Evolutionary conservation across 2,113 vertebrate species (phyloP).

Genomic region (Megaceryle maxima): DNA sequence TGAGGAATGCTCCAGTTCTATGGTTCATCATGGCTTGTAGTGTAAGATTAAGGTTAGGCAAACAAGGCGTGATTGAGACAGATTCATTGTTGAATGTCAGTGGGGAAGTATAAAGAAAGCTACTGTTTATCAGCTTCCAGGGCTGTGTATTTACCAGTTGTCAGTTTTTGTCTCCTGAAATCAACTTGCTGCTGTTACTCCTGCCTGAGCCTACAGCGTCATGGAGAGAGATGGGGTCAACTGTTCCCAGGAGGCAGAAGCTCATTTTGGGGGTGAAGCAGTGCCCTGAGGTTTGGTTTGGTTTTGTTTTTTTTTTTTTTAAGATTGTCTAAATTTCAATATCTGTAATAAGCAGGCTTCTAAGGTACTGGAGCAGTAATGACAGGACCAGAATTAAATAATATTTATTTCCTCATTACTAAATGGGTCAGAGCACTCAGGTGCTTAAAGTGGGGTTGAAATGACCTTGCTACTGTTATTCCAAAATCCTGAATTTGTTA

Average conservation of each 20-base stretch:
- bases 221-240: neutral
- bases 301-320: neutral
- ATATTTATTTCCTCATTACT: neutral
- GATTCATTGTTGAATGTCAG: too few relatives aligned
- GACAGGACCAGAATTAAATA: neutral
- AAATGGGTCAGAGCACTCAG: neutral
- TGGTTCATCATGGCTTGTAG: too few relatives aligned
- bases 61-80: too few relatives aligned
- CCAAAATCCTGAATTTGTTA: neutral
- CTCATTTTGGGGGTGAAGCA: neutral
- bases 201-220: neutral
- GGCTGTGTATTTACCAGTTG: neutral
- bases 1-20: too few relatives aligned
- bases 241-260: neutral
- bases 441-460: neutral
- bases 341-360: neutral
- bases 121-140: too few relatives aligned
- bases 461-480: neutral
- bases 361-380: neutral
- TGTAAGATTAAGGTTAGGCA: too few relatives aligned
- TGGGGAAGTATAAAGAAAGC: too few relatives aligned
- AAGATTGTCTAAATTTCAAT: neutral
- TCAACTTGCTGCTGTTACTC: neutral
- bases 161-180: neutral
- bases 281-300: too few relatives aligned